phyloP scores from a whole-genome alignment of 92 coral and sea anemone genomes.

The Palythoa grandiflora region DNA sequence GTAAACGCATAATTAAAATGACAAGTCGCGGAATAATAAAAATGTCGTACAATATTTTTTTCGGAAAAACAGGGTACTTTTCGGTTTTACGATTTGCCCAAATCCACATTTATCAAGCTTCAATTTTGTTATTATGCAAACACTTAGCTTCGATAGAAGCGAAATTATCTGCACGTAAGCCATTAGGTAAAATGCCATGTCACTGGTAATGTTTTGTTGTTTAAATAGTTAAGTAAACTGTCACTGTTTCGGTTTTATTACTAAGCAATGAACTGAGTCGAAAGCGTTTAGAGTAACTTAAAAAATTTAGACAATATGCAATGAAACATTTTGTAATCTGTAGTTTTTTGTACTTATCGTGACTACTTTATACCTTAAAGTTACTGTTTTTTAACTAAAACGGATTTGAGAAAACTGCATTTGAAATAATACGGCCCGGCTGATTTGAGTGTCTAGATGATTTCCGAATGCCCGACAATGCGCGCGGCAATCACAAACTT shows the following conservation, averaged over 20 bases:
- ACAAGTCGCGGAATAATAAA: background rate
- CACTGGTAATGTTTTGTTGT: constrained; percentile 19
- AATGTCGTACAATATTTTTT: background rate
- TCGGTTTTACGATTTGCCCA: background rate
- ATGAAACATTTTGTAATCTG: too few species aligned
- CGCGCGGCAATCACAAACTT: too few species aligned
- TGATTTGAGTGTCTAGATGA: too few species aligned
- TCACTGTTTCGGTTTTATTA: constrained; percentile 23
- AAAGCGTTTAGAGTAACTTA: background rate
- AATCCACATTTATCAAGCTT: background rate
- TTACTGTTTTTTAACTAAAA: too few species aligned
- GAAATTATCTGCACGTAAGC: background rate
- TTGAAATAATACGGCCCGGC: too few species aligned
- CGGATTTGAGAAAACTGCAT: too few species aligned
- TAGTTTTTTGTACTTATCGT: too few species aligned
- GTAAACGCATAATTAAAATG: background rate
- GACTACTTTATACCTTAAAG: too few species aligned
- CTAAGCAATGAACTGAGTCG: background rate
- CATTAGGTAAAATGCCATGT: background rate
- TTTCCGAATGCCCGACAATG: too few species aligned
- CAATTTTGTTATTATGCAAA: background rate
- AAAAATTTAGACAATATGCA: background rate
- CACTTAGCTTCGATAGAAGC: background rate
- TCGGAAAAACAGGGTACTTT: background rate
- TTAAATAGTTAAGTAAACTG: constrained; percentile 36